Base-by-base conservation (phyloP, 2,888 invertebrate species). In the Trichogramma dendrolimi region DNA sequence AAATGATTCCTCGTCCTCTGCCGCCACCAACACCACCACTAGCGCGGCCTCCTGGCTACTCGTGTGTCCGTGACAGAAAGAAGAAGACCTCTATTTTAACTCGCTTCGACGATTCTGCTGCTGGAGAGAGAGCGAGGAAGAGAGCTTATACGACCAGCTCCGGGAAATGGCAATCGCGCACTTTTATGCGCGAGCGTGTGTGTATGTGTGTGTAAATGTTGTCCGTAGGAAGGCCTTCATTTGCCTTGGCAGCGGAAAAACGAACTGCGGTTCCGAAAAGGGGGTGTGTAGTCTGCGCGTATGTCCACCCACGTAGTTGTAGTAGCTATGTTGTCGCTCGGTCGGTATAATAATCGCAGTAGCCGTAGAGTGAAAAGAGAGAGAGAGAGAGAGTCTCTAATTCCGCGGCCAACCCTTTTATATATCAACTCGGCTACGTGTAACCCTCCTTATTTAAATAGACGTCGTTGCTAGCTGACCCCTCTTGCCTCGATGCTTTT, bases 351-450 rank as follows among this genome's bases (percentile, higher is more conserved):
- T 75, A 73, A 75, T 75, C 73, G 70, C 68, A 64, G 14, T 49
- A 41, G 63, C 61, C 58, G 27, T n/a, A n/a, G 27, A 27, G 27
- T 27, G 27, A 27, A 27, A 27, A 27, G 27, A 27, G 27, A 14
- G 14, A 14, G 14, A n/a, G 46, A 4, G 61, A 69, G 67, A 69
- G 72, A 70, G 71, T 71, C 73, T 76, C 74, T 73, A 75, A 76
- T 76, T 75, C 71, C 70, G 68, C 68, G 67, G 69, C 71, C 72
- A 71, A 74, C 74, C 74, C 73, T 73, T 73, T 75, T 74, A 72
- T 71, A 71, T 71, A 69, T 69, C 66, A 63, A 27, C 27, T 27
- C 27, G 65, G 56, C 4, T 7, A 10, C 6, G 6, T 49, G 49
- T 4, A 69, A 72, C 71, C 71, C 75, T 74, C 70, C 71, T 72